Conservation (phyloP, 1,140 invertebrate species). For the Danaus plexippus region DNA sequence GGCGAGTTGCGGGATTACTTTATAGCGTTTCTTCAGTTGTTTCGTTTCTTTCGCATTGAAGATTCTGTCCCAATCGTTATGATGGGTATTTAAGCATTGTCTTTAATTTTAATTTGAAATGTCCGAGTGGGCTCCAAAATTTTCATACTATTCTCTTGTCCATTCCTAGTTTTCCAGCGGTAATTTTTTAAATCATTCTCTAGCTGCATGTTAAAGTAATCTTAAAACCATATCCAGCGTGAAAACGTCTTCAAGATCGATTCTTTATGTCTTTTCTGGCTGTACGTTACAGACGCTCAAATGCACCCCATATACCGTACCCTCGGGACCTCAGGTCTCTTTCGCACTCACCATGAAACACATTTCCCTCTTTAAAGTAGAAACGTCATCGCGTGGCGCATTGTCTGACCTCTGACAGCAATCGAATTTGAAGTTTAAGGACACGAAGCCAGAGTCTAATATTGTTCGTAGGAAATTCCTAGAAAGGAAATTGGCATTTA, state of each 20-base stretch:
- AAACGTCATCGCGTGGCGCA: conserved; percentile 70
- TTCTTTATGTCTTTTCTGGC: conserved; percentile 53
- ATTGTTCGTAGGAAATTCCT: conserved; percentile 23
- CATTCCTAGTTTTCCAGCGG: background rate
- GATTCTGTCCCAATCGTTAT: too few species aligned
- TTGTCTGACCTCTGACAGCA: conserved; percentile 42
- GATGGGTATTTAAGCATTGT: too few species aligned
- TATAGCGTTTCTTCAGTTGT: too few species aligned
- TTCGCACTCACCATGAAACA: conserved; percentile 24
- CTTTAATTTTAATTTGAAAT: too few species aligned
- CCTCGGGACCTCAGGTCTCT: conserved; percentile 36
- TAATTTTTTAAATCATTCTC: background rate
- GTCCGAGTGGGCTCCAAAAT: too few species aligned
- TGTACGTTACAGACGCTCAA: conserved; percentile 48
- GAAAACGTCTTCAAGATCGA: conserved; percentile 61
- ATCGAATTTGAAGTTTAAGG: conserved; percentile 31
- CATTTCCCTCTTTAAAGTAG: conserved; percentile 34
- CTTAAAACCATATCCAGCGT: conserved; percentile 22
- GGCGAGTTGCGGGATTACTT: too few species aligned
- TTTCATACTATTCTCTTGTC: background rate
- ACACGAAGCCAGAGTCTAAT: conserved; percentile 28
- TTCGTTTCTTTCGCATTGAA: too few species aligned
- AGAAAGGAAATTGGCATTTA: conserved; percentile 70
- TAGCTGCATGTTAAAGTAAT: background rate
- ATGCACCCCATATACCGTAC: conserved; percentile 57